Percentiles rank a stretch among this genome's conserved stretches.
Evolutionary conservation across 2,888 invertebrate genomes (phyloP).

Genomic region (Euphydryas editha): DNA sequence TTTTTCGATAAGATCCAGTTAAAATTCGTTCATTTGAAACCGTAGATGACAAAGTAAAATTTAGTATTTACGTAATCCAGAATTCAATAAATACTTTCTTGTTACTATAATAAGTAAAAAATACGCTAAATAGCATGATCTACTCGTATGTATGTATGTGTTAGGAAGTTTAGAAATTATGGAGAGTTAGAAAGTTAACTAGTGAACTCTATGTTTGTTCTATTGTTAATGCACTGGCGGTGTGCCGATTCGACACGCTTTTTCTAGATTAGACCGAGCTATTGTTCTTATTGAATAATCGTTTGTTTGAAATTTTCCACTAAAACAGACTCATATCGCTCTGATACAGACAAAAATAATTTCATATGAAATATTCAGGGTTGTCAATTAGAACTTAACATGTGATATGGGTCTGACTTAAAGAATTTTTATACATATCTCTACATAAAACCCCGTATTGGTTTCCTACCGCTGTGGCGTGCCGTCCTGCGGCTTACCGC

Average conservation of each 20-base stretch:
- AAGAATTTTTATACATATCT: constrained; percentile 18
- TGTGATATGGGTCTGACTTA: constrained; percentile 30
- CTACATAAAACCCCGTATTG: constrained; percentile 26
- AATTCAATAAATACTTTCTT: constrained; percentile 45
- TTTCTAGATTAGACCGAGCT: constrained; percentile 43
- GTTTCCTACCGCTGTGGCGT: constrained; percentile 43
- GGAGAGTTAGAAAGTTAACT: constrained; percentile 36
- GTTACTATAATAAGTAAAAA: constrained; percentile 27
- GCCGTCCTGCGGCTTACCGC: constrained; percentile 45
- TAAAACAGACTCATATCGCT: constrained; percentile 33
- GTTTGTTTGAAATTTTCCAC: constrained; percentile 28
- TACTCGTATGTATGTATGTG: constrained; percentile 59
- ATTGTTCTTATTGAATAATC: constrained; percentile 37
- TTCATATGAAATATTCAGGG: not conserved
- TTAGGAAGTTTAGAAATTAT: constrained; percentile 53
- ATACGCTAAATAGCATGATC: constrained; percentile 69
- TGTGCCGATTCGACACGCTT: constrained; percentile 48
- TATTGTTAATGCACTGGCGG: constrained; percentile 46
- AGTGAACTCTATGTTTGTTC: constrained; percentile 34
- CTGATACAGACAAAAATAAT: not conserved
- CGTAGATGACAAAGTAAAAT: not conserved
- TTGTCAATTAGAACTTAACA: not conserved
- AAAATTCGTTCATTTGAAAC: not conserved
- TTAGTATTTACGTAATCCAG: constrained; percentile 27
- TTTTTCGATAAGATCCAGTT: not conserved